A percentile compares a stretch with the other conserved stretches of the same genome.
phyloP scores from a whole-genome alignment of 2,888 invertebrate species.

The Callinectes sapidus region DNA sequence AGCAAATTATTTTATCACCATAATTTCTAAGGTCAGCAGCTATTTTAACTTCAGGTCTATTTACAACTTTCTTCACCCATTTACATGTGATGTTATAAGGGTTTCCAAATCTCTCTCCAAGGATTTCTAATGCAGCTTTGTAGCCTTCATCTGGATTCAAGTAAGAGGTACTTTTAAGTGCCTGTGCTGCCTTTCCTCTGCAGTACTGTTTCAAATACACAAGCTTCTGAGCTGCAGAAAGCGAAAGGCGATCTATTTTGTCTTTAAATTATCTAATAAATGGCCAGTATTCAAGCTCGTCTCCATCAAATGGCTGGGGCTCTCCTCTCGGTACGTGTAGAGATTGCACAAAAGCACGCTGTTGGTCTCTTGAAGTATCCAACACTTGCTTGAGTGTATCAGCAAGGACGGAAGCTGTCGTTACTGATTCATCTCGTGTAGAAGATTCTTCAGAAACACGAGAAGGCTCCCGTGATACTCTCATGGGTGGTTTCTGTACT shows the following conservation, averaged over 20 bases:
- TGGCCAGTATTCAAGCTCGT: constrained; percentile 38
- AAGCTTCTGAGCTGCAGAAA: constrained; percentile 38
- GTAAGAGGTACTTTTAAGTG: constrained; percentile 45
- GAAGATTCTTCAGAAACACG: neutral
- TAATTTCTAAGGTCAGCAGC: no score
- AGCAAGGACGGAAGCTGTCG: constrained; percentile 34
- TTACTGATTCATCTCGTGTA: constrained; percentile 31
- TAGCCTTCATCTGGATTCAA: no score
- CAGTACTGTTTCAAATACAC: constrained; percentile 14
- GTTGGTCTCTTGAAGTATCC: constrained; percentile 30
- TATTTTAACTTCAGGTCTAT: no score
- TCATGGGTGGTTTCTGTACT: neutral
- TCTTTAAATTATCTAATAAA: constrained; percentile 42
- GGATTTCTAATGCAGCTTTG: no score
- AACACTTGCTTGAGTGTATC: constrained; percentile 39
- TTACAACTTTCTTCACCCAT: no score
- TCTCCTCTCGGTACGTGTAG: constrained; percentile 44
- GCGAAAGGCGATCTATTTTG: constrained; percentile 23
- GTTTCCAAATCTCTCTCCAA: no score
- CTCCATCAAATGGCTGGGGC: constrained; percentile 41
- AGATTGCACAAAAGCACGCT: constrained; percentile 33
- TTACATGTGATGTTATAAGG: no score
- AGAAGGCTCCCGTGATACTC: constrained; percentile 28
- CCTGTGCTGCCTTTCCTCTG: constrained; percentile 39
- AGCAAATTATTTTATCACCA: no score